These are phyloP conservation scores for Chiloscyllium punctatum DNA, from an alignment of 2,797 vertebrate genomes.

Conservation along the genomic window DNA sequence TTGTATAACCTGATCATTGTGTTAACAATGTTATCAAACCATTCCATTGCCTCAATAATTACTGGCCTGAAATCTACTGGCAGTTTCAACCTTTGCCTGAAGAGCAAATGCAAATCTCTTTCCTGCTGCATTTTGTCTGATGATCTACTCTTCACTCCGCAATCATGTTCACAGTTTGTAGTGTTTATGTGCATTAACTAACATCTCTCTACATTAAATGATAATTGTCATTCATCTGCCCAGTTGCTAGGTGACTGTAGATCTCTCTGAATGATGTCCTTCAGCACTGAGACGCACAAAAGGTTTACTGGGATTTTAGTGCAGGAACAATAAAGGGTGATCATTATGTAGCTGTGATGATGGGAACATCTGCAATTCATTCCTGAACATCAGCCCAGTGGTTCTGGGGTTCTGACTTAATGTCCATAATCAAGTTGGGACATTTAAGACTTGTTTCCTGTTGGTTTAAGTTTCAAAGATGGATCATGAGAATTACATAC, in stretches of 20 bases:
- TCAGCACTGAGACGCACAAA: neutral
- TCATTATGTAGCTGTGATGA: neutral
- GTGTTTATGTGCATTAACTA: neutral
- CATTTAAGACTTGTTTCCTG: neutral
- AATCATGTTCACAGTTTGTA: neutral
- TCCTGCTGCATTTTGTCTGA: neutral
- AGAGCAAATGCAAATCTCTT: neutral
- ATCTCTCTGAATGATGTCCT: neutral
- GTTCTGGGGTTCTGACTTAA: neutral
- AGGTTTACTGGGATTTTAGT: too few species aligned
- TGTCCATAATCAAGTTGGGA: too few species aligned
- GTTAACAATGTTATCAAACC: neutral
- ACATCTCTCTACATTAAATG: neutral
- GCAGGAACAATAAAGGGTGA: neutral
- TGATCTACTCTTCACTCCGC: neutral
- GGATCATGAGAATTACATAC: neutral
- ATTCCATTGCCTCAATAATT: neutral
- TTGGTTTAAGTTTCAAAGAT: neutral
- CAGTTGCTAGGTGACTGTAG: constrained; percentile 17
- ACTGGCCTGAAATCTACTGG: neutral
- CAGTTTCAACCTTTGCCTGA: neutral
- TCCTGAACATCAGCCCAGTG: neutral
- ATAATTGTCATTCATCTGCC: constrained; percentile 22
- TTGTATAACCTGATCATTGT: neutral
- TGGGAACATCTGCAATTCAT: neutral